Conservation (phyloP, 1,140 invertebrate species). For the Nephila pilipes region DNA sequence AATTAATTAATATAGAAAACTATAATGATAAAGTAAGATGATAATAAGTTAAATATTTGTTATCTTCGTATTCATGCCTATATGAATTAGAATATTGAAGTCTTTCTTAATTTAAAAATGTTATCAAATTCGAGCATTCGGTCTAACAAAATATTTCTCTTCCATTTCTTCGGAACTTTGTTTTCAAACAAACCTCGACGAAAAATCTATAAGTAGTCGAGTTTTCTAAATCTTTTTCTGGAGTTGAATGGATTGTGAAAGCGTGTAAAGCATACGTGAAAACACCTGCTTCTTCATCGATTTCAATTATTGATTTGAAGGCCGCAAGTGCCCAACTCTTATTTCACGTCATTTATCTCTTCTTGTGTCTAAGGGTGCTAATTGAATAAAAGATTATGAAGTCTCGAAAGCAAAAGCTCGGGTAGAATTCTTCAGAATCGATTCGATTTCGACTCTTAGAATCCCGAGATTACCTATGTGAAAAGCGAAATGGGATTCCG, state of each 20-base stretch:
- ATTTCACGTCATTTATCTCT: conserved; percentile 46
- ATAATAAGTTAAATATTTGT: too few relatives aligned
- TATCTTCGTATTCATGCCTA: too few relatives aligned
- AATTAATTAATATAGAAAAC: too few relatives aligned
- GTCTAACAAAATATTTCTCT: background rate
- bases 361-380: conserved; percentile 53
- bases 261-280: conserved; percentile 26
- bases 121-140: background rate
- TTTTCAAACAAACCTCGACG: background rate
- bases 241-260: conserved; percentile 40
- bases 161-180: background rate
- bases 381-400: conserved; percentile 67
- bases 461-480: conserved; percentile 57
- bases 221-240: conserved; percentile 45
- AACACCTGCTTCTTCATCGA: conserved; percentile 64
- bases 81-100: background rate
- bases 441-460: conserved; percentile 47
- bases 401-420: conserved; percentile 46
- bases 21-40: too few relatives aligned
- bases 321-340: conserved; percentile 35
- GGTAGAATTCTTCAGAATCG: conserved; percentile 16
- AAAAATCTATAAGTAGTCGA: conserved; percentile 27
- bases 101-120: background rate
- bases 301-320: conserved; percentile 65
- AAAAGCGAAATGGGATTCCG: conserved; percentile 59